phyloP scores from a whole-genome alignment of 2,888 invertebrate genomes.

The Allolobophora icterica region DNA sequence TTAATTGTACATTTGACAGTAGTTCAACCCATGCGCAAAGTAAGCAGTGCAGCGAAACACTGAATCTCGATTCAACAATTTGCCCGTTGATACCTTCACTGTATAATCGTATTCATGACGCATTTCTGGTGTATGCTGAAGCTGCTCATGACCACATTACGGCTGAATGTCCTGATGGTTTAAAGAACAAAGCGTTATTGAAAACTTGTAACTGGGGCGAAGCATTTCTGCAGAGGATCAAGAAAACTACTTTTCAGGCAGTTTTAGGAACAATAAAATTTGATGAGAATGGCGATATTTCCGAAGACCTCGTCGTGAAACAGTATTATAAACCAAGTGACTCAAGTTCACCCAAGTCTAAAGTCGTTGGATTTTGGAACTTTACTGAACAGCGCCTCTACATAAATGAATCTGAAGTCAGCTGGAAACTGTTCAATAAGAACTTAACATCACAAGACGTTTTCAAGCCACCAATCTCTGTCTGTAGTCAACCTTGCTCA shows the following conservation, averaged over 20 bases:
- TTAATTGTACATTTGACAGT: constrained; percentile 28
- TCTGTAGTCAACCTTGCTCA: background rate
- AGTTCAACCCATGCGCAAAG: background rate
- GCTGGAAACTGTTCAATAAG: background rate
- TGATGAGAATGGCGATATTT: constrained; percentile 53
- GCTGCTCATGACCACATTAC: constrained; percentile 51
- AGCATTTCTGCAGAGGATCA: constrained; percentile 50
- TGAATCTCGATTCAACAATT: background rate
- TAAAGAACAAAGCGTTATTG: constrained; percentile 32
- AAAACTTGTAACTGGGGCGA: constrained; percentile 50
- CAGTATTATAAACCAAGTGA: constrained; percentile 48
- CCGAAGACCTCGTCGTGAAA: constrained; percentile 51
- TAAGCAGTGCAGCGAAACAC: background rate
- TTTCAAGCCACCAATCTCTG: background rate
- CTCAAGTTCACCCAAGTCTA: background rate
- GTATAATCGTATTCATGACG: constrained; percentile 49
- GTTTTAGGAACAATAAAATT: constrained; percentile 52
- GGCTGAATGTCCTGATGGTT: constrained; percentile 49
- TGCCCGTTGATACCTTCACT: background rate
- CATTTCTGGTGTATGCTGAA: constrained; percentile 52
- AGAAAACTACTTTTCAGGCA: constrained; percentile 51
- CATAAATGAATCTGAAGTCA: background rate
- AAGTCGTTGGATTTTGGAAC: constrained; percentile 31
- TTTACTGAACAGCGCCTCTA: background rate
- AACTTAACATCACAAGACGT: background rate